Conservation (phyloP, 2,797 vertebrate genomes). For the Acipenser transmontanus region DNA sequence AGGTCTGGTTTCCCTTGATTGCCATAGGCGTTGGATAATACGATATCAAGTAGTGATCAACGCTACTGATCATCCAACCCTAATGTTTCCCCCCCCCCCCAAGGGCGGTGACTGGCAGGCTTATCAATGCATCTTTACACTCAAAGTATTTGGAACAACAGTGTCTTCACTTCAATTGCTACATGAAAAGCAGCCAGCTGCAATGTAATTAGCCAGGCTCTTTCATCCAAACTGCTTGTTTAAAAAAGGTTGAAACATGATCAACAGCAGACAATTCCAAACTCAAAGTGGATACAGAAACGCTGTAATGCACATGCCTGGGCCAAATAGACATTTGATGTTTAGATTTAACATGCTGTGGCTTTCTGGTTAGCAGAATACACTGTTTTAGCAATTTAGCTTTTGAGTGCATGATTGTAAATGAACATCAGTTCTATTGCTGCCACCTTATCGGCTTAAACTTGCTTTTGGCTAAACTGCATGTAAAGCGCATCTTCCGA, state of each 20-base stretch:
- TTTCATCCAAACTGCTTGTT: neutral
- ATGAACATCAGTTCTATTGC: too few species aligned
- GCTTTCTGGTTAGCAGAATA: too few species aligned
- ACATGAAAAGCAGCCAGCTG: neutral
- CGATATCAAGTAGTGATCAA: constrained; percentile 25
- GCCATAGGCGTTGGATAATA: constrained; percentile 41
- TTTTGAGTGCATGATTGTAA: too few species aligned
- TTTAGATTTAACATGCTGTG: too few species aligned
- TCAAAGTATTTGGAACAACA: neutral
- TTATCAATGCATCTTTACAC: constrained; percentile 33
- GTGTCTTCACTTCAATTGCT: neutral
- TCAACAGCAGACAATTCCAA: constrained; percentile 30
- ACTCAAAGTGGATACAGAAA: constrained; percentile 8
- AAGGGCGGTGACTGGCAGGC: constrained; percentile 14
- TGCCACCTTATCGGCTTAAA: too few species aligned
- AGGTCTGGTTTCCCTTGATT: constrained; percentile 47
- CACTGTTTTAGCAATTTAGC: too few species aligned
- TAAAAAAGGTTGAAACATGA: neutral
- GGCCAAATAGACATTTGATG: too few species aligned
- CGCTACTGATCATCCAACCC: constrained; percentile 24
- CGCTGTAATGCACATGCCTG: neutral
- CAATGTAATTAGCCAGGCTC: neutral
- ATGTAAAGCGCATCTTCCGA: too few species aligned
- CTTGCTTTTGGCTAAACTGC: too few species aligned
- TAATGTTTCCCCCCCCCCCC: constrained; percentile 32